These are phyloP conservation scores for Cichlasoma orientale DNA, from an alignment of 2,797 vertebrate species.

Conservation along the genomic window DNA sequence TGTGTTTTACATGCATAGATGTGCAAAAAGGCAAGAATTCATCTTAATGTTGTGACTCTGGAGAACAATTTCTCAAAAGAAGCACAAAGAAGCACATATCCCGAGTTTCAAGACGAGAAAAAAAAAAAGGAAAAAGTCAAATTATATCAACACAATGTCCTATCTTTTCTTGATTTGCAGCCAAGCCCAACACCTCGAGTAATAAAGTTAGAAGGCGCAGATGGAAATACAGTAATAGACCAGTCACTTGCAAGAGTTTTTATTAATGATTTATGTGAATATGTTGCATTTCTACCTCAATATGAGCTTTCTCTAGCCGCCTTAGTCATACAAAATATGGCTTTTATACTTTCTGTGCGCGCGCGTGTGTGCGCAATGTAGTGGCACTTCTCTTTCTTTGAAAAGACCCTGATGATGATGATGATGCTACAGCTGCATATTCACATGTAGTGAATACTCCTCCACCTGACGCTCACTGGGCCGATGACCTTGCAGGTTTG, in stretches of 20 bases:
- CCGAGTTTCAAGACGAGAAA: background rate
- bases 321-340: background rate
- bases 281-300: background rate
- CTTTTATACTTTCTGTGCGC: background rate
- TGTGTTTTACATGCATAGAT: too few species aligned
- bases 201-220: background rate
- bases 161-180: background rate
- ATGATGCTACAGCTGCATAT: background rate
- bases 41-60: background rate
- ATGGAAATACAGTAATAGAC: background rate
- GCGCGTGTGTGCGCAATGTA: background rate
- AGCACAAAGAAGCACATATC: background rate
- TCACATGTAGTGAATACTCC: background rate
- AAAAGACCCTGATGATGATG: conserved; percentile 9
- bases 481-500: conserved; percentile 1
- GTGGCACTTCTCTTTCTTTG: background rate
- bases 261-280: background rate
- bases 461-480: background rate
- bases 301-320: background rate
- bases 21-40: background rate
- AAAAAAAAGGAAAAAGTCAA: background rate
- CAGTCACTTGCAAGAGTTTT: background rate
- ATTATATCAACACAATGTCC: background rate
- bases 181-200: background rate
- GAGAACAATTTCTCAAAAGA: conserved; percentile 1